Conservation (phyloP, 1,140 invertebrate genomes). For the Antheraea pernyi region DNA sequence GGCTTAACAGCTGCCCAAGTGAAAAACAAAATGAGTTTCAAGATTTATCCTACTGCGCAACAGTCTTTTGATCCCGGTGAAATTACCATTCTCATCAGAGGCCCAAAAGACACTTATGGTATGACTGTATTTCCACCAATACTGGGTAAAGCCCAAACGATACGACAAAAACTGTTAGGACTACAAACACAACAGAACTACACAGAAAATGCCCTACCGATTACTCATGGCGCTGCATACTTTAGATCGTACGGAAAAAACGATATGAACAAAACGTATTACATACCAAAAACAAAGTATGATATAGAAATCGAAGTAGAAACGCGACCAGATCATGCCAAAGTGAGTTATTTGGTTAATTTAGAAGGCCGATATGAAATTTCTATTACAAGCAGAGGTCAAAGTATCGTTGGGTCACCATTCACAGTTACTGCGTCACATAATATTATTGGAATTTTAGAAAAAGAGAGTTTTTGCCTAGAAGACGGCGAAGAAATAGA, state of each 20-base stretch:
- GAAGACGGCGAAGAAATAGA: constrained; percentile 74
- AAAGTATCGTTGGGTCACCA: constrained; percentile 74
- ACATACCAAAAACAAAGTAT: constrained; percentile 69
- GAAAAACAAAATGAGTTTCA: constrained; percentile 74
- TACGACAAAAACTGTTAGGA: constrained; percentile 67
- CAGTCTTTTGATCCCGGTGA: constrained; percentile 73
- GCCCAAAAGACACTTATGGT: constrained; percentile 70
- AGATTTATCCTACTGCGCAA: constrained; percentile 75
- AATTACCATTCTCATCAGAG: constrained; percentile 72
- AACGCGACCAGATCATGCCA: constrained; percentile 53
- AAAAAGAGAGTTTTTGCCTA: constrained; percentile 60
- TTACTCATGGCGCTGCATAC: constrained; percentile 65
- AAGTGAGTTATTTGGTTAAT: constrained; percentile 64
- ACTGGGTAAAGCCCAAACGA: constrained; percentile 68
- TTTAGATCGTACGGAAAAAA: constrained; percentile 65
- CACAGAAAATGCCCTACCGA: constrained; percentile 62
- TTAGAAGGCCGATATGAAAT: constrained; percentile 72
- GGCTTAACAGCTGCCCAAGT: constrained; percentile 78
- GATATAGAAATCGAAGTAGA: constrained; percentile 71
- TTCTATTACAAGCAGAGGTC: constrained; percentile 71
- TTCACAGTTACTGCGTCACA: constrained; percentile 67
- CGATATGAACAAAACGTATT: constrained; percentile 71
- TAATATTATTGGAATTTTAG: constrained; percentile 53
- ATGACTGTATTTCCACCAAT: constrained; percentile 64
- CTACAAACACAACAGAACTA: constrained; percentile 52